phyloP scores from a whole-genome alignment of 1,140 invertebrate species.

The Lucilia sericata region DNA sequence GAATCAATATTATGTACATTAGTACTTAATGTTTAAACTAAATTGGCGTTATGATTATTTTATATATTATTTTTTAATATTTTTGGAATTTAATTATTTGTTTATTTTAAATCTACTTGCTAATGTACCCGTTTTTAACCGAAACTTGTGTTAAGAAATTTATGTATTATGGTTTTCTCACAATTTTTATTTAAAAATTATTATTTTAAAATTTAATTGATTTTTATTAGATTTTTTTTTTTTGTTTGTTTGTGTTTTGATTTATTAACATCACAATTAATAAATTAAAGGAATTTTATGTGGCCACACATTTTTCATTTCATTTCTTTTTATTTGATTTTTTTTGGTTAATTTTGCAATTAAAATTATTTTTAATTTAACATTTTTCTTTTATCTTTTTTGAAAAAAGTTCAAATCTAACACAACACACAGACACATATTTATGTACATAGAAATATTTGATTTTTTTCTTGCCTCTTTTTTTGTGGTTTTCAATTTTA shows the following conservation, averaged over 20 bases:
- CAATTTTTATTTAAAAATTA: not conserved
- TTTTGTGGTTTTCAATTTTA: too few species aligned
- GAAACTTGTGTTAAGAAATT: slow-evolving; percentile 60
- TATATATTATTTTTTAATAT: not conserved
- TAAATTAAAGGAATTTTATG: not conserved
- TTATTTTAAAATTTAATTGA: slow-evolving; percentile 9
- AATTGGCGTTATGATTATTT: too few species aligned
- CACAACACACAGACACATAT: not conserved
- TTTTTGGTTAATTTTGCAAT: not conserved
- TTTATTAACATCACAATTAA: slow-evolving; percentile 25
- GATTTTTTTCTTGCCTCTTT: too few species aligned
- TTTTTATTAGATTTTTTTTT: not conserved
- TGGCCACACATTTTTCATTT: not conserved
- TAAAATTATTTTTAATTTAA: not conserved
- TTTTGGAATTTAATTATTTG: slow-evolving; percentile 47
- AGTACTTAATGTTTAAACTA: too few species aligned
- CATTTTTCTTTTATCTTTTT: not conserved
- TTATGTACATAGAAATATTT: not conserved
- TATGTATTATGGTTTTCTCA: not conserved
- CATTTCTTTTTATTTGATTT: not conserved
- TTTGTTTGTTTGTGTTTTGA: slow-evolving; percentile 11
- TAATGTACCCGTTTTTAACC: slow-evolving; percentile 65
- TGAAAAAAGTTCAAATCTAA: not conserved
- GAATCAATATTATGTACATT: too few species aligned
- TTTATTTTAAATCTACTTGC: slow-evolving; percentile 39